Conservation (phyloP, 2,888 invertebrate genomes). For the Zygogramma bicolorata region DNA sequence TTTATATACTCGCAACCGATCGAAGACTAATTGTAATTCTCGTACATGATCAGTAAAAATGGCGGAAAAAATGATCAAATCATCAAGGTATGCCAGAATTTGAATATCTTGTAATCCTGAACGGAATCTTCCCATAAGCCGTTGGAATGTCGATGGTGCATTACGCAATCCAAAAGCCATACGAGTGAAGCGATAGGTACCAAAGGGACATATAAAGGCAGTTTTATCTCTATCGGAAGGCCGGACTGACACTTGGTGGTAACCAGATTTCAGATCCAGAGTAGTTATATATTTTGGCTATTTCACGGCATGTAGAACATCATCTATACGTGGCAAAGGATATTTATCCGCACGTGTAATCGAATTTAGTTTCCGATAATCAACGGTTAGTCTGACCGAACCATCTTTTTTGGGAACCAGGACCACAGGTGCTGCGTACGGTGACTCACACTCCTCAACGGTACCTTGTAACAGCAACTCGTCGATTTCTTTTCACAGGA, state of each 20-base stretch:
- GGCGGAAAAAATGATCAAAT: conserved; percentile 40
- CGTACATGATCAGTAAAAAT: neutral
- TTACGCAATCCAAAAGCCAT: conserved; percentile 50
- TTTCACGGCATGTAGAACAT: conserved; percentile 29
- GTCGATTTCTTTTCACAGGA: conserved; percentile 50
- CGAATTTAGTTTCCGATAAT: conserved; percentile 39
- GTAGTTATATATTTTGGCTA: conserved; percentile 29
- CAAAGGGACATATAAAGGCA: conserved; percentile 51
- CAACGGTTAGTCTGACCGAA: conserved; percentile 35
- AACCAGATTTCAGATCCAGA: conserved; percentile 27
- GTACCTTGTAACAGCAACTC: too few species aligned
- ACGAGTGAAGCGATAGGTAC: conserved; percentile 39
- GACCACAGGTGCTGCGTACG: conserved; percentile 48
- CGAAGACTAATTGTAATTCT: neutral
- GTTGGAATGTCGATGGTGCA: conserved; percentile 48
- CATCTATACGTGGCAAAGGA: conserved; percentile 40
- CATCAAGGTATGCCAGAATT: conserved; percentile 48
- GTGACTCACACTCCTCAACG: conserved; percentile 61
- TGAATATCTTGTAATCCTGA: conserved; percentile 36
- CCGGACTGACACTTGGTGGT: conserved; percentile 21
- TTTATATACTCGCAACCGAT: neutral
- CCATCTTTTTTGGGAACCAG: conserved; percentile 16
- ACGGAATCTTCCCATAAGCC: conserved; percentile 45
- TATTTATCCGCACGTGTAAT: conserved; percentile 41
- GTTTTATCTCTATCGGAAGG: conserved; percentile 30